Evolutionary conservation across 1,140 invertebrate species (phyloP).

Genomic region (Parasteatoda tepidariorum): DNA sequence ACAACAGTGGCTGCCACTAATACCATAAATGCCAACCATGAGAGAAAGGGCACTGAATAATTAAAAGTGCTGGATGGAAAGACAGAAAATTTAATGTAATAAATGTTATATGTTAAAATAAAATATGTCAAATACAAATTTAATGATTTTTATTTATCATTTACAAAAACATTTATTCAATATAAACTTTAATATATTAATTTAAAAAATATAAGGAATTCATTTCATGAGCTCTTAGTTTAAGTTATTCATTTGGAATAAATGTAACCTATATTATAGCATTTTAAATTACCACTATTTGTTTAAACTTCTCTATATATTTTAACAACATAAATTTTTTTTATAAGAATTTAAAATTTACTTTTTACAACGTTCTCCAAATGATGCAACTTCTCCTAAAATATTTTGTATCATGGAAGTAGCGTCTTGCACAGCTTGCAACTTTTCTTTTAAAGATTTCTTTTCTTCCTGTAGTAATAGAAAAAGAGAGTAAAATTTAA

Average conservation of each 20-base stretch:
- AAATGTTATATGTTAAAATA: too few relatives aligned
- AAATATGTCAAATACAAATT: too few relatives aligned
- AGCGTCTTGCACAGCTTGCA: constrained; percentile 96
- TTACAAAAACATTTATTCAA: background rate
- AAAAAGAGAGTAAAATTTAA: background rate
- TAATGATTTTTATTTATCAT: too few relatives aligned
- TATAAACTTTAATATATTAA: background rate
- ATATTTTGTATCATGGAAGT: constrained; percentile 92
- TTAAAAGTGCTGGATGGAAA: constrained; percentile 86
- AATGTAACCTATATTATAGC: too few relatives aligned
- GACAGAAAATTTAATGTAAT: constrained; percentile 49
- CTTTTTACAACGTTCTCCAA: constrained; percentile 95
- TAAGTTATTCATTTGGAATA: too few relatives aligned
- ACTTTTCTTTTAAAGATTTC: constrained; percentile 90
- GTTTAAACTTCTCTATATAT: background rate
- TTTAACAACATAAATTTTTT: background rate
- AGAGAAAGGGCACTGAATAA: constrained; percentile 96
- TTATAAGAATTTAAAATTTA: constrained; percentile 69
- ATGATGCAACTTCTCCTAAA: constrained; percentile 88
- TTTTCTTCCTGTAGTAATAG: constrained; percentile 90
- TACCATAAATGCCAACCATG: constrained; percentile 84
- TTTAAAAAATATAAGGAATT: background rate
- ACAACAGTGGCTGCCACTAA: constrained; percentile 74
- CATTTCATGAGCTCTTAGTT: background rate
- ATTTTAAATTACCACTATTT: too few relatives aligned